phyloP scores from a whole-genome alignment of 2,797 vertebrate genomes.

The Cynopterus sphinx region DNA sequence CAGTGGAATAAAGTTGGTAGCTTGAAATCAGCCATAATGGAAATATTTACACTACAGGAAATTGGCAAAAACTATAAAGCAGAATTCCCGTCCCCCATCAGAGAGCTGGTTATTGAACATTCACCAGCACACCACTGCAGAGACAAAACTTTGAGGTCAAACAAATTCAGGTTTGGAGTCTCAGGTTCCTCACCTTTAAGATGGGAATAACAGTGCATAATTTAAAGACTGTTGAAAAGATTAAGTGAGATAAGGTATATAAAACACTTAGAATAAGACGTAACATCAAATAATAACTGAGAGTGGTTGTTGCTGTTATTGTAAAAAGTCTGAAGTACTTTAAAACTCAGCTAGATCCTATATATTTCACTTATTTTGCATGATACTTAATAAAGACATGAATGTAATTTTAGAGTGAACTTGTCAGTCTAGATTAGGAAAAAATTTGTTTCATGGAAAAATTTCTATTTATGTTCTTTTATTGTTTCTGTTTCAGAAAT shows the following conservation, averaged over 20 bases:
- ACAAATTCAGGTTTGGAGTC: not conserved
- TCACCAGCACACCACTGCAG: not conserved
- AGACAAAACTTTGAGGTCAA: not conserved
- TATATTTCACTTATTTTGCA: not conserved
- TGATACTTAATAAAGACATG: constrained; percentile 25
- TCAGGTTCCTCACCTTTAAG: not conserved
- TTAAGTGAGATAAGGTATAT: not conserved
- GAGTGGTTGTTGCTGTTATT: not conserved
- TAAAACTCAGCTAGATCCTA: not conserved
- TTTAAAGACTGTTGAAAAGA: not conserved
- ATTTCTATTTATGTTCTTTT: constrained; percentile 44
- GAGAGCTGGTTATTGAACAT: not conserved
- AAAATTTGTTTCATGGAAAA: constrained; percentile 25
- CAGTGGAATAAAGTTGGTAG: not conserved
- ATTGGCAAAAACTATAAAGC: not conserved
- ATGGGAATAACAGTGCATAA: not conserved
- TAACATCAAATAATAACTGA: not conserved
- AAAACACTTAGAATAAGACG: not conserved
- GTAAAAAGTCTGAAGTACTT: not conserved
- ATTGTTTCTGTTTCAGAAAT: constrained; percentile 70
- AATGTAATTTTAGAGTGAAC: not conserved
- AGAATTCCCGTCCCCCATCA: not conserved
- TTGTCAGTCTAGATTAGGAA: not conserved
- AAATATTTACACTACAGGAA: not conserved
- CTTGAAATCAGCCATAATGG: not conserved